These are phyloP conservation scores for Cheilosia vernalis DNA, from an alignment of 2,888 invertebrate species.

Conservation along the genomic window DNA sequence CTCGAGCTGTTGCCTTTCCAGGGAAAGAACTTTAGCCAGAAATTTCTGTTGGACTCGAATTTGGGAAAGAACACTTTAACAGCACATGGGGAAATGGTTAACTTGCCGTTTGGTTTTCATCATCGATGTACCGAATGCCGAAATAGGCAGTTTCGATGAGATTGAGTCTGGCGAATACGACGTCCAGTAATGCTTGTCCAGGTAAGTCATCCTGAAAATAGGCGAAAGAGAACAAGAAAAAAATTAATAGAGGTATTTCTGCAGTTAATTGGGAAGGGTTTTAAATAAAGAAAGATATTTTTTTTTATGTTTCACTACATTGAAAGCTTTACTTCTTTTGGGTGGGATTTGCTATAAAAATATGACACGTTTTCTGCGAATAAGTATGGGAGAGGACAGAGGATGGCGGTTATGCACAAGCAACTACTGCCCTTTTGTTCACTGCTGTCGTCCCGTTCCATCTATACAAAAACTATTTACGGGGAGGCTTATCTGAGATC, in stretches of 20 bases:
- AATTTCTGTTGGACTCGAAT: background rate
- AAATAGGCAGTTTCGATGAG: slow-evolving; percentile 98
- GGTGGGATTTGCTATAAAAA: too few species aligned
- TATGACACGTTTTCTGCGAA: too few species aligned
- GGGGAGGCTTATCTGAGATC: too few species aligned
- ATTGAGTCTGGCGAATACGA: slow-evolving; percentile 96
- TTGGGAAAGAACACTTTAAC: background rate
- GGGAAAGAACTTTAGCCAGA: slow-evolving; percentile 5
- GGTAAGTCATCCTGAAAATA: slow-evolving; percentile 92
- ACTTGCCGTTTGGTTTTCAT: slow-evolving; percentile 96
- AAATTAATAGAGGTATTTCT: background rate
- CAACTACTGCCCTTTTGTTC: too few species aligned
- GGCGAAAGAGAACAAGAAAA: background rate
- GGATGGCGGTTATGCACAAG: too few species aligned
- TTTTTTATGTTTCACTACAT: too few species aligned
- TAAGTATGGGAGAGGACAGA: too few species aligned
- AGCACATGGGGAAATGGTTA: slow-evolving; percentile 22
- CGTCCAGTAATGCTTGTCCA: slow-evolving; percentile 95
- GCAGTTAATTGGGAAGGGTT: background rate
- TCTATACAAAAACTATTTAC: too few species aligned
- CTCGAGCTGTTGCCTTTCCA: slow-evolving; percentile 9
- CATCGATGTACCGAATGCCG: slow-evolving; percentile 95
- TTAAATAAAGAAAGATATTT: too few species aligned
- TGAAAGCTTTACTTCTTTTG: too few species aligned
- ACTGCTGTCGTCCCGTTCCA: too few species aligned